Percentiles rank a stretch among this genome's conserved stretches.
phyloP scores from a whole-genome alignment of 2,113 vertebrate genomes.

The Neogale vison region DNA sequence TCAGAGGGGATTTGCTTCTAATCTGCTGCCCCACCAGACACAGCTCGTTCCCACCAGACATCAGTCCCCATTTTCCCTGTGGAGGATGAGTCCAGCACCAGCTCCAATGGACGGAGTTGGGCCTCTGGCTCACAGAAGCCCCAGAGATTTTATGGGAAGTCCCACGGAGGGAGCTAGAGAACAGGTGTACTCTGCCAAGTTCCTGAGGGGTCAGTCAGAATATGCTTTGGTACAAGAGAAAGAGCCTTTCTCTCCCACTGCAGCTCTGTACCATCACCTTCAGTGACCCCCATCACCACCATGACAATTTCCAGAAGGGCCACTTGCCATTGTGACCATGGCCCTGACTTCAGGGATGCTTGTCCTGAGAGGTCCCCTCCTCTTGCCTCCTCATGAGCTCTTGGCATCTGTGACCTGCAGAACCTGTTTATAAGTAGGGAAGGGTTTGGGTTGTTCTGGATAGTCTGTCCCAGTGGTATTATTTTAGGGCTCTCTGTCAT shows the following conservation, averaged over 20 bases:
- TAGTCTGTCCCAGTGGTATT: not conserved
- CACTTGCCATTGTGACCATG: no score
- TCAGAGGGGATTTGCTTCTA: not conserved
- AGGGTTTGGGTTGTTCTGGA: not conserved
- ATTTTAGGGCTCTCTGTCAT: not conserved
- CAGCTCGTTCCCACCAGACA: not conserved
- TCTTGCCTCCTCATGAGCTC: not conserved
- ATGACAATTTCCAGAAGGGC: not conserved
- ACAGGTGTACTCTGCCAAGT: not conserved
- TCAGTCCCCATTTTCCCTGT: rapidly evolving
- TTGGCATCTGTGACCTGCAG: not conserved
- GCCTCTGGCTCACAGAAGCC: not conserved
- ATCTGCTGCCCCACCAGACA: not conserved
- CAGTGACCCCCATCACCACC: not conserved
- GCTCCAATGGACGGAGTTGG: not conserved
- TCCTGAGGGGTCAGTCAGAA: not conserved
- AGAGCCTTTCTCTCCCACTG: not conserved
- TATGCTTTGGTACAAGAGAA: not conserved
- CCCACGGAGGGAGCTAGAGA: not conserved
- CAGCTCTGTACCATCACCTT: not conserved
- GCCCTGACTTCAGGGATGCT: not conserved
- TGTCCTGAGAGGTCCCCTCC: not conserved
- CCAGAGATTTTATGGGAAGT: not conserved
- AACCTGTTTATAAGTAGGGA: not conserved
- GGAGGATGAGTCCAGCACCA: not conserved